These are phyloP conservation scores for Watsonalla binaria DNA, from an alignment of 2,888 invertebrate genomes.

Conservation along the genomic window DNA sequence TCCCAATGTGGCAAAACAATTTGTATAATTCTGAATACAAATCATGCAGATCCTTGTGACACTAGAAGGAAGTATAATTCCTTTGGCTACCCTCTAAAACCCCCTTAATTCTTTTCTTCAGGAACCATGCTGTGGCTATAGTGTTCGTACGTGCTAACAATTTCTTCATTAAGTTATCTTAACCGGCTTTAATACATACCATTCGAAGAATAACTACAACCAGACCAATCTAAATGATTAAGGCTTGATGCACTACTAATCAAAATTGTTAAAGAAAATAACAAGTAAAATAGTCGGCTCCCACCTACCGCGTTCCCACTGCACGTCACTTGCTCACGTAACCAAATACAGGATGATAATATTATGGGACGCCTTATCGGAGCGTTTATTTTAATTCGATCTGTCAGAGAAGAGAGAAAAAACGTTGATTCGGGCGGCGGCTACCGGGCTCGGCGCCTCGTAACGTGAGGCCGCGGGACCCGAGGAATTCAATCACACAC, in stretches of 20 bases:
- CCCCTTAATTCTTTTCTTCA: too few species aligned
- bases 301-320: constrained; percentile 73
- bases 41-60: too few species aligned
- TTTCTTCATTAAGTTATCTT: too few species aligned
- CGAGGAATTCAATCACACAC: constrained; percentile 28
- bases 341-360: constrained; percentile 74
- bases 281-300: constrained; percentile 34
- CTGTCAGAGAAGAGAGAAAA: constrained; percentile 74
- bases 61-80: too few species aligned
- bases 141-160: too few species aligned
- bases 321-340: constrained; percentile 68
- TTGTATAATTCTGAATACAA: too few species aligned
- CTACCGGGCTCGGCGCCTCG: constrained; percentile 58
- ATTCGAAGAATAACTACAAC: neutral
- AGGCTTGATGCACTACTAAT: constrained; percentile 9
- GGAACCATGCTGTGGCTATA: too few species aligned
- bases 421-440: constrained; percentile 51
- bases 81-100: too few species aligned
- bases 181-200: neutral
- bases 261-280: constrained; percentile 34
- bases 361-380: constrained; percentile 72
- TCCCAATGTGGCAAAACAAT: too few species aligned
- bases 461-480: constrained; percentile 32
- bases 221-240: neutral
- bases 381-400: constrained; percentile 79